phyloP scores from a whole-genome alignment of 2,888 invertebrate genomes.

The Aradus depressus region DNA sequence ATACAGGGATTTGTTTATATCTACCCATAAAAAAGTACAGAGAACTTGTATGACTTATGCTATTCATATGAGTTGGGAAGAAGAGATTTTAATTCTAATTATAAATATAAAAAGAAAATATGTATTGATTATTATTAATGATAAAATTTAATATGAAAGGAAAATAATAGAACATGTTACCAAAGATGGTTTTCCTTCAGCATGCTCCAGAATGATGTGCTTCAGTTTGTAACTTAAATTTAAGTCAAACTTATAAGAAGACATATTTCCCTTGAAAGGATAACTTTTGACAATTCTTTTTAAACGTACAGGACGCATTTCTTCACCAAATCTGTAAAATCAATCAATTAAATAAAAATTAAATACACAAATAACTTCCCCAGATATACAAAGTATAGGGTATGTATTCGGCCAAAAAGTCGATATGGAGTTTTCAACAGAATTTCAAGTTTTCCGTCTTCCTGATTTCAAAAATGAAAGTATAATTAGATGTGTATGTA shows the following conservation, averaged over 20 bases:
- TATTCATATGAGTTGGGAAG: too few relatives aligned
- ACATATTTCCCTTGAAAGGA: conserved; percentile 43
- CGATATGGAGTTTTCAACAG: not conserved
- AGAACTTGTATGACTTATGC: too few relatives aligned
- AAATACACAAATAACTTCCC: too few relatives aligned
- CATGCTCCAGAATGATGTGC: conserved; percentile 54
- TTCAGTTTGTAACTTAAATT: conserved; percentile 63
- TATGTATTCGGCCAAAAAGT: not conserved
- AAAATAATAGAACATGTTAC: conserved; percentile 37
- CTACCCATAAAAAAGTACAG: too few relatives aligned
- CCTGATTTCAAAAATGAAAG: too few relatives aligned
- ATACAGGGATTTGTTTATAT: too few relatives aligned
- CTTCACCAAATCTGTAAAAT: conserved; percentile 53
- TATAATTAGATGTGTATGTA: too few relatives aligned
- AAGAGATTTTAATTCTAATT: too few relatives aligned
- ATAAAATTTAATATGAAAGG: conserved; percentile 15
- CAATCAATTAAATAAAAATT: conserved; percentile 15
- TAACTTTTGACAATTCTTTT: conserved; percentile 61
- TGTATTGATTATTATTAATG: not conserved
- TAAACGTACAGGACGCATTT: conserved; percentile 61
- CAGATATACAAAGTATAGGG: too few relatives aligned
- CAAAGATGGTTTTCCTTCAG: conserved; percentile 60
- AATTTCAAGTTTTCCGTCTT: not conserved
- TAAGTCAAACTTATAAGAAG: conserved; percentile 64
- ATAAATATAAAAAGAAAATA: not conserved